Evolutionary conservation across 1,140 invertebrate genomes (phyloP).

Genomic region (Drosophila lacertosa): DNA sequence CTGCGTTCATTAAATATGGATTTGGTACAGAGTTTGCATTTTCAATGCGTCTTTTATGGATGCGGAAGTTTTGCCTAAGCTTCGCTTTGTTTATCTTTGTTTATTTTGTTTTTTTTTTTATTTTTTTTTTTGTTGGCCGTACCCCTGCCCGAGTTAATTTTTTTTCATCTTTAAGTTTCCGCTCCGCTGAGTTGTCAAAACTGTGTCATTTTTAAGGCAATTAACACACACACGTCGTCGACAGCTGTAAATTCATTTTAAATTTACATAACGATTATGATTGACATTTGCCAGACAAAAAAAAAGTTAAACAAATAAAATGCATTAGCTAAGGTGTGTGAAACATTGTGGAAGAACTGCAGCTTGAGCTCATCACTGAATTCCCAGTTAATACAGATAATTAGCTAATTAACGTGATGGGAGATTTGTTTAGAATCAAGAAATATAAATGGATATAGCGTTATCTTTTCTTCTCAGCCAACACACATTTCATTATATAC

Average conservation of each 20-base stretch:
- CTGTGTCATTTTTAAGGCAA: constrained; percentile 52
- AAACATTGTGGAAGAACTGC: not conserved
- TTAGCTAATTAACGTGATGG: too few relatives aligned
- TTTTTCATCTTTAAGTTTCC: not conserved
- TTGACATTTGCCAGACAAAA: constrained; percentile 44
- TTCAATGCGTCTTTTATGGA: constrained; percentile 51
- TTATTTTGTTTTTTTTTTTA: too few relatives aligned
- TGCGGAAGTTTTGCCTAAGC: constrained; percentile 50
- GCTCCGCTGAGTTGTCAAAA: constrained; percentile 36
- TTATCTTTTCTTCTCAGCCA: too few relatives aligned
- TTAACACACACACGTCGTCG: constrained; percentile 56
- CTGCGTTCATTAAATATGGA: constrained; percentile 66
- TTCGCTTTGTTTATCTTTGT: not conserved
- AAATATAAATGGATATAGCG: too few relatives aligned
- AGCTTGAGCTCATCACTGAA: not conserved
- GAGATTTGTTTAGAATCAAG: too few relatives aligned
- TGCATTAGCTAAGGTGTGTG: constrained; percentile 1
- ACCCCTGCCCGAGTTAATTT: constrained; percentile 37
- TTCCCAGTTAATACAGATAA: not conserved
- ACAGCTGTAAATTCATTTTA: constrained; percentile 1
- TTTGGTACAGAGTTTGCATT: constrained; percentile 75
- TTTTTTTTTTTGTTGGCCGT: too few relatives aligned
- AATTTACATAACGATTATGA: constrained; percentile 12
- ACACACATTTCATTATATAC: too few relatives aligned
- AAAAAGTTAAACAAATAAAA: not conserved